phyloP scores from a whole-genome alignment of 2,888 invertebrate species.

The Campopleginae sp. region DNA sequence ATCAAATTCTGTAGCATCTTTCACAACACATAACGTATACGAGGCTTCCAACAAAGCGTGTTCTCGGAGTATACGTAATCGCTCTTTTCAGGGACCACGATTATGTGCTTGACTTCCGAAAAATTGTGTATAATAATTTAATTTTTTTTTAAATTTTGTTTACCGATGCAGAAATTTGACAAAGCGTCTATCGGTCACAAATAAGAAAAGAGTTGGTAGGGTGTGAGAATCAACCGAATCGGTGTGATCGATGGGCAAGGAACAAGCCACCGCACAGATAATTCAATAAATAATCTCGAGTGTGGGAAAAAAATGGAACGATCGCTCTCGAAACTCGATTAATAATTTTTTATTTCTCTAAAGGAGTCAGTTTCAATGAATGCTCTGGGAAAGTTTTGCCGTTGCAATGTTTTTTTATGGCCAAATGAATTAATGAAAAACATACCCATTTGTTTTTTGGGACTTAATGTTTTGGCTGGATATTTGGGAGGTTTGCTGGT shows the following conservation, averaged over 20 bases:
- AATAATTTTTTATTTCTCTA: no score
- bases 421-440: background rate
- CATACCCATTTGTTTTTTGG: background rate
- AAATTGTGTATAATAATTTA: background rate
- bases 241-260: background rate
- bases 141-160: background rate
- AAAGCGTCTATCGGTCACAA: background rate
- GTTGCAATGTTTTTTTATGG: background rate
- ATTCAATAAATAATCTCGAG: background rate
- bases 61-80: background rate
- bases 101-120: background rate
- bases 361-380: no score
- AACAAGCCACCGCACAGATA: background rate
- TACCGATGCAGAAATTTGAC: background rate
- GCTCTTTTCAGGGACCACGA: background rate
- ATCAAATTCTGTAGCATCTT: conserved; percentile 9
- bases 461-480: background rate
- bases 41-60: background rate
- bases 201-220: background rate
- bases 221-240: background rate
- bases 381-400: background rate
- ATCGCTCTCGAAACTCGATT: no score
- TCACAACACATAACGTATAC: background rate
- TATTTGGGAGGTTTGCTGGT: background rate
- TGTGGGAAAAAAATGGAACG: background rate